Base-by-base conservation (phyloP, 1,140 invertebrate genomes). In the Heliconius congener region DNA sequence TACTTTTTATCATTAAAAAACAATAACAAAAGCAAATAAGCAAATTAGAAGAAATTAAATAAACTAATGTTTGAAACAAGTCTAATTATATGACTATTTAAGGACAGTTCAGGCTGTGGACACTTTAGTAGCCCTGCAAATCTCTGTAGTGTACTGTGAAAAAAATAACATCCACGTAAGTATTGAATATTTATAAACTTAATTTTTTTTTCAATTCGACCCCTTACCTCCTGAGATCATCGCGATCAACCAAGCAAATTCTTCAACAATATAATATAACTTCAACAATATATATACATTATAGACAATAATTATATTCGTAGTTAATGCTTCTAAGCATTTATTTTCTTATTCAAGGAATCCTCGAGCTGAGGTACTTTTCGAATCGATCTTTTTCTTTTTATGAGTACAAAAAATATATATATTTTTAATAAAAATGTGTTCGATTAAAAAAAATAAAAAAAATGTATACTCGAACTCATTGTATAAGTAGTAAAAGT, bases 1-100 rank as follows among this genome's bases (percentile, higher is more conserved):
- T 57, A 57, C 18, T 57, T 57, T 57, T 57, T 57, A 57, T 57
- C n/a, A 23, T 57, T 57, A 57, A 57, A 57, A 57, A 57, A 57
- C 55, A 23, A 57, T 57, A 57, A 57, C 9, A 23, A 57, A 57
- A 3, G n/a, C n/a, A n/a, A n/a, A 57, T 57, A 57, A 57, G n/a
- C 55, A 57, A 57, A 57, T 57, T 57, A 57, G 55, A 23, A 9
- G 23, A 23, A 23, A n/a, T n/a, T 9, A 57, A 57, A 57, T 57
- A 57, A 57, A 57, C 8, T 57, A 57, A 23, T 57, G 55, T 23
- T 57, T 57, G 23, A 57, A 57, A 23, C 19, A 57, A 57, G 19
- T 57, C 19, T 57, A 57, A 57, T 57, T 57, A 57, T 4, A 19
- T 19, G 55, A 57, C 55, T 57, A 57, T 57, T 23, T 57, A 57